phyloP scores from a whole-genome alignment of 2,797 vertebrate genomes.

The Carduelis carduelis region DNA sequence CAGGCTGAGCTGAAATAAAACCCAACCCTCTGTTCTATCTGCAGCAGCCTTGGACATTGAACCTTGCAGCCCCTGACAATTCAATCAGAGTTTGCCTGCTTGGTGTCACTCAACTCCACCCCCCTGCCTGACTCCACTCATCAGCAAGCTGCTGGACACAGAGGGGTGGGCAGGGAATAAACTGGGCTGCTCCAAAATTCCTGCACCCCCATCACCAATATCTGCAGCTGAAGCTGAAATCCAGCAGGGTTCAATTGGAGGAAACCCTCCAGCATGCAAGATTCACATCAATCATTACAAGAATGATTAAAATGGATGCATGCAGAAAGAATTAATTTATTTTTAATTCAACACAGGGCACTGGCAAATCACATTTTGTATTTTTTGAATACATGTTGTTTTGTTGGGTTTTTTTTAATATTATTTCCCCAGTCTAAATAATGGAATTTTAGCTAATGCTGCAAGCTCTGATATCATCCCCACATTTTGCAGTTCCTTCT shows the following conservation, averaged over 20 bases:
- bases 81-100: not conserved
- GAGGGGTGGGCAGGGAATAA: not conserved
- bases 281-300: not conserved
- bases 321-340: not conserved
- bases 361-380: accelerated
- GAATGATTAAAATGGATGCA: not conserved
- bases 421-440: not conserved
- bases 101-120: not conserved
- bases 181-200: not conserved
- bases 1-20: not conserved
- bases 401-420: accelerated
- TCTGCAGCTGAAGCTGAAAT: not conserved
- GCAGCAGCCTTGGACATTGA: not conserved
- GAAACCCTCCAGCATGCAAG: not conserved
- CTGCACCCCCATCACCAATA: not conserved
- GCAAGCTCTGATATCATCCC: not conserved
- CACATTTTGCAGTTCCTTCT: not conserved
- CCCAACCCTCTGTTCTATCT: not conserved
- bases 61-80: not conserved
- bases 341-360: not conserved
- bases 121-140: not conserved
- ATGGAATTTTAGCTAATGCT: not conserved
- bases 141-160: not conserved
- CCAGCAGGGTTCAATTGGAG: not conserved
- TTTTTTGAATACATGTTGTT: not conserved